Evolutionary conservation across 2,113 vertebrate species (phyloP), one percentile per base, ranked within the genome.

Genomic region (Gallinago undulata): DNA sequence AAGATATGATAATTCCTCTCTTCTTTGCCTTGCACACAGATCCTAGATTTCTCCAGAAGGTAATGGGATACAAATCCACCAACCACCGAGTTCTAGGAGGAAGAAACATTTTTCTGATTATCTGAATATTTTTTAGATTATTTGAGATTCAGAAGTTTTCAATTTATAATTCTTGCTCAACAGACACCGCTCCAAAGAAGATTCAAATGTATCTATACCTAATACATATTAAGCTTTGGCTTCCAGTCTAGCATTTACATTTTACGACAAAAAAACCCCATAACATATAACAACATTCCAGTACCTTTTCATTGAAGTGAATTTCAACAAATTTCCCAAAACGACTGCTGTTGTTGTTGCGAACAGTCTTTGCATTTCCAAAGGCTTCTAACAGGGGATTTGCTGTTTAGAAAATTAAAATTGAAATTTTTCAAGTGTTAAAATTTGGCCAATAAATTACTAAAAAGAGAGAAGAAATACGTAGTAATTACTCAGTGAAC

Each of bases 1-100:
- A 99, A 99, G 92, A 99, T 99, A 97, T 99, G 99, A 22, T 99
- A 99, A 98, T 99, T 99, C 87, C 99, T 98, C 98, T 99, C 99
- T 92, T 99, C 99, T 39, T 98, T 97, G 87, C 99, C 97, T 96
- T 99, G 99, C n/a, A 98, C 98, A 97, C 99, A 99, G 97, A 99
- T 99, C 88, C 99, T 98, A 15, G 99, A 99, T 98, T 99, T 99
- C 98, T 99, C 99, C 98, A 99, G 98, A 87, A 99, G 99, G 97
- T 99, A 99, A 97, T 99, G 99, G 4, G 99, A 99, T 82, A 99
- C 99, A 94, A 99, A 99, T 87, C 99, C 99, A 51, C 99, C 99
- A 64, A 99, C 99, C 70, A 99, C 99, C 0, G 98, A 96, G 66
- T 99, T 99, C 99, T 99, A 97, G 28, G 73, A 95, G 78, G 48